Conservation (phyloP, 2,888 invertebrate species). For the Cancer borealis region DNA sequence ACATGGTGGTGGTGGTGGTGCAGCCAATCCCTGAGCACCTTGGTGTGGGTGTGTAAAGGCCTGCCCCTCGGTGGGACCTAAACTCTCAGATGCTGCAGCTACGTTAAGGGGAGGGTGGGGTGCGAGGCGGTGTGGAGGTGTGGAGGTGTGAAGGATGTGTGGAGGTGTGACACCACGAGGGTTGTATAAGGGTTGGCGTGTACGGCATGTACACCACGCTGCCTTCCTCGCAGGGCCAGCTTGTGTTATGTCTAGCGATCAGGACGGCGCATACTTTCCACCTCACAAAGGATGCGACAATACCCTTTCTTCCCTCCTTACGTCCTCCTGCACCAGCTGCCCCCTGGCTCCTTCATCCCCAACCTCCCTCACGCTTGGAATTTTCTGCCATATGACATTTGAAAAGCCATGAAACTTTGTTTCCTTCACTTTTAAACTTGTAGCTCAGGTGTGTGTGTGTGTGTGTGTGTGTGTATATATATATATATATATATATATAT, state of each 20-base stretch:
- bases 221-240: slow-evolving; percentile 28
- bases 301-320: neutral
- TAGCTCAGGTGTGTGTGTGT: neutral
- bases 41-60: neutral
- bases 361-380: neutral
- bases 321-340: neutral
- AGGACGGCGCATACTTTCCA: too few relatives aligned
- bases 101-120: neutral
- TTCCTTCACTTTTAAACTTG: neutral
- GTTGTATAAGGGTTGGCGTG: neutral
- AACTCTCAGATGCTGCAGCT: neutral
- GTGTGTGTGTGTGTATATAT: neutral
- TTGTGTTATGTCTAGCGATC: neutral
- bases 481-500: slow-evolving; percentile 24
- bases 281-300: too few relatives aligned
- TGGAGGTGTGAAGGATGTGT: neutral
- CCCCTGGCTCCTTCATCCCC: neutral
- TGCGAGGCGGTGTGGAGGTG: neutral
- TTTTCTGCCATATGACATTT: neutral
- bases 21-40: neutral
- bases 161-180: neutral
- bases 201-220: neutral
- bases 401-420: neutral
- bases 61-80: neutral
- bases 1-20: neutral